Evolutionary conservation across 2,113 vertebrate species (phyloP).

Genomic region (Jaculus jaculus): DNA sequence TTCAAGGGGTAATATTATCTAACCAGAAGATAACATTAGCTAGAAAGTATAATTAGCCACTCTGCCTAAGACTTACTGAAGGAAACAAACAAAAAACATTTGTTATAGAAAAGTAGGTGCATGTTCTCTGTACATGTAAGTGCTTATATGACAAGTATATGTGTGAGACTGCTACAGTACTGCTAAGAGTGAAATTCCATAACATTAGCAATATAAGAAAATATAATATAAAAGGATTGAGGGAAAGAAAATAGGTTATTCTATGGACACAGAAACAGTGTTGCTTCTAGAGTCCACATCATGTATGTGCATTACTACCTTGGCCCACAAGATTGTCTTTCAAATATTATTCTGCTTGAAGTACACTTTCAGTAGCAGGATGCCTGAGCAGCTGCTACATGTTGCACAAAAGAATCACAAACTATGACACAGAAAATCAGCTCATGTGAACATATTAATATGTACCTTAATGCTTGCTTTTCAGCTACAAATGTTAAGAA

Average conservation of each 20-base stretch:
- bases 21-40: not conserved
- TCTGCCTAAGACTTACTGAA: not conserved
- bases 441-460: not conserved
- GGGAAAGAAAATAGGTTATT: not conserved
- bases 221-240: not conserved
- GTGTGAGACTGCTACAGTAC: not conserved
- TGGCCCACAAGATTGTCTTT: not conserved
- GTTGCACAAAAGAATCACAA: not conserved
- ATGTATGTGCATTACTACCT: rapidly evolving
- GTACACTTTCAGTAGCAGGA: too few relatives aligned
- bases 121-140: not conserved
- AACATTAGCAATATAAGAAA: not conserved
- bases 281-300: not conserved
- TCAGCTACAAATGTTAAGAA: not conserved
- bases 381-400: not conserved
- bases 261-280: not conserved
- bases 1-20: too few relatives aligned
- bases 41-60: not conserved
- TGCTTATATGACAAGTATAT: not conserved
- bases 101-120: not conserved
- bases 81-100: not conserved
- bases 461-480: not conserved
- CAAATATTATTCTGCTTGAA: too few relatives aligned
- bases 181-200: not conserved
- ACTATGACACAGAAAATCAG: not conserved